phyloP scores from a whole-genome alignment of 2,888 invertebrate genomes.

The Eulithis testata region DNA sequence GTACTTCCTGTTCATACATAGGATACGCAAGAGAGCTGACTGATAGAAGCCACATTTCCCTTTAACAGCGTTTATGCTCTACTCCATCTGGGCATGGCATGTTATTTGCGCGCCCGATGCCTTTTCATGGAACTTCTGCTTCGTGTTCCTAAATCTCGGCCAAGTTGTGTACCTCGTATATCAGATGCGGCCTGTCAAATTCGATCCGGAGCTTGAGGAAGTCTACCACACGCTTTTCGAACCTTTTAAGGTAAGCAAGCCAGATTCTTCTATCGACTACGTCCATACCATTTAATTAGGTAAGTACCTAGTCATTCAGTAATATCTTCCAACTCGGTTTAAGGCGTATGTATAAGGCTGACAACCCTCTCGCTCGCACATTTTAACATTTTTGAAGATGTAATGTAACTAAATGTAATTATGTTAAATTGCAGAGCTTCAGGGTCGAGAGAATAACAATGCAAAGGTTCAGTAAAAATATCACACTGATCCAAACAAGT shows the following conservation, averaged over 20 bases:
- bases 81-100: constrained; percentile 96
- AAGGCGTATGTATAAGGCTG: too few species aligned
- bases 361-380: too few species aligned
- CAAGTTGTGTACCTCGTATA: constrained; percentile 93
- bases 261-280: too few species aligned
- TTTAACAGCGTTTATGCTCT: constrained; percentile 88
- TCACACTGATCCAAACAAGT: too few species aligned
- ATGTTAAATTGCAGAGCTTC: too few species aligned
- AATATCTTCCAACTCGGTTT: too few species aligned
- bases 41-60: constrained; percentile 4
- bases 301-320: too few species aligned
- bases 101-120: constrained; percentile 94
- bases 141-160: constrained; percentile 91
- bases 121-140: constrained; percentile 94
- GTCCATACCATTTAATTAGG: background rate
- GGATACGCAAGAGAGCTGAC: background rate
- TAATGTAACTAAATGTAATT: too few species aligned
- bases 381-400: too few species aligned
- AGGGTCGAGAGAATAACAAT: too few species aligned
- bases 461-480: too few species aligned
- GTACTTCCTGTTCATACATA: too few species aligned
- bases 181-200: constrained; percentile 92
- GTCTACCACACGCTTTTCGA: constrained; percentile 91
- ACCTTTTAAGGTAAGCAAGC: constrained; percentile 88
- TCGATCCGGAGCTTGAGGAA: constrained; percentile 93